These are phyloP conservation scores for Zeugodacus cucurbitae DNA, from an alignment of 1,140 invertebrate species.

Conservation along the genomic window DNA sequence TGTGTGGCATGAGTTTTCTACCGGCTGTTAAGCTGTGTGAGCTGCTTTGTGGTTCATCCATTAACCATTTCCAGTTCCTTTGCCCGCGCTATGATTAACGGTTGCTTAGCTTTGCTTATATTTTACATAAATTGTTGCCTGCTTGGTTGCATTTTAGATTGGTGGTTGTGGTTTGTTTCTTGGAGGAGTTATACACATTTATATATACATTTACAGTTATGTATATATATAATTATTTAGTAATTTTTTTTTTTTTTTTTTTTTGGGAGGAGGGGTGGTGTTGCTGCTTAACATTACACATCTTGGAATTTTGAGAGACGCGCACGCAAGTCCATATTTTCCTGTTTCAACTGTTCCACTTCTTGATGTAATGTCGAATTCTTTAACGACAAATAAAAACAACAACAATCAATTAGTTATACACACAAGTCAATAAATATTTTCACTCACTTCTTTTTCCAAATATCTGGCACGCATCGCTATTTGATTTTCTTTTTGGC, in stretches of 20 bases:
- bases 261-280: neutral
- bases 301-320: slow-evolving; percentile 87
- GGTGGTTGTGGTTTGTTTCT: slow-evolving; percentile 26
- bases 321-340: slow-evolving; percentile 88
- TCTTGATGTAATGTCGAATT: slow-evolving; percentile 87
- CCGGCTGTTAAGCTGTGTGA: neutral
- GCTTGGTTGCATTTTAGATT: slow-evolving; percentile 12
- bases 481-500: slow-evolving; percentile 98
- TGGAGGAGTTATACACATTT: slow-evolving; percentile 20
- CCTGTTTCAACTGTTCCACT: slow-evolving; percentile 88
- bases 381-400: slow-evolving; percentile 66
- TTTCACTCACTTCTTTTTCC: slow-evolving; percentile 86
- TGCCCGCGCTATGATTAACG: neutral
- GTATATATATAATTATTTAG: neutral
- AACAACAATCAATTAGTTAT: neutral
- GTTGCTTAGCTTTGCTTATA: neutral
- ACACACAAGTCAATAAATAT: neutral
- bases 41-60: neutral
- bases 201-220: neutral
- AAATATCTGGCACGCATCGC: slow-evolving; percentile 93
- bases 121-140: neutral
- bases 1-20: neutral
- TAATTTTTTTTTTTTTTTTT: neutral
- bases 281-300: slow-evolving; percentile 70
- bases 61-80: neutral